A percentile compares a stretch with the other conserved stretches of the same genome.
phyloP scores from a whole-genome alignment of 2,888 invertebrate genomes.

The Thymelicus lineola region DNA sequence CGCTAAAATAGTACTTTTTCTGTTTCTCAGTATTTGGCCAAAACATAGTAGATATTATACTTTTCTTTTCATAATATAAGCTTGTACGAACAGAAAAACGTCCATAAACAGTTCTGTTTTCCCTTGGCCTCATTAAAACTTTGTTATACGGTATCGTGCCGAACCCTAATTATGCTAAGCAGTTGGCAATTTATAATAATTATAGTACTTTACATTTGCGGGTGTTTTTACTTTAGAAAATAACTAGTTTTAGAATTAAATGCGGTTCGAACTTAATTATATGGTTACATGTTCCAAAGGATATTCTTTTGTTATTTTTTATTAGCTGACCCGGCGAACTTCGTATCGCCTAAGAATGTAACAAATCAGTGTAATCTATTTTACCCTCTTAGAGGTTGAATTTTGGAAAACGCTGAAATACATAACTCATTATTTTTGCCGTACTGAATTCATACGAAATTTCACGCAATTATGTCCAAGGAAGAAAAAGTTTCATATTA shows the following conservation, averaged over 20 bases:
- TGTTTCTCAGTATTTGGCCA: too few species aligned
- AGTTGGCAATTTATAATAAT: conserved; percentile 39
- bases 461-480: too few species aligned
- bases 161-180: conserved; percentile 40
- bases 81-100: background rate
- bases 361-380: too few species aligned
- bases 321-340: too few species aligned
- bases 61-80: background rate
- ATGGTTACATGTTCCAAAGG: conserved; percentile 6
- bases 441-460: too few species aligned
- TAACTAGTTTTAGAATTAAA: conserved; percentile 40
- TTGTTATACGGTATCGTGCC: conserved; percentile 24
- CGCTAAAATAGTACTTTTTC: too few species aligned
- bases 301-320: background rate
- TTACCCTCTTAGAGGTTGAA: too few species aligned
- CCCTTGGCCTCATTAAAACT: conserved; percentile 37
- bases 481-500: too few species aligned
- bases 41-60: background rate
- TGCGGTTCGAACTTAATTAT: conserved; percentile 33
- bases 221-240: conserved; percentile 37
- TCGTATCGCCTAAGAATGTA: too few species aligned
- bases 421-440: too few species aligned
- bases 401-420: too few species aligned
- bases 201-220: conserved; percentile 37
- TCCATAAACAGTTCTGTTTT: conserved; percentile 2